These are phyloP conservation scores for Tetragnatha versicolor DNA, from an alignment of 1,140 invertebrate species.

Conservation along the genomic window DNA sequence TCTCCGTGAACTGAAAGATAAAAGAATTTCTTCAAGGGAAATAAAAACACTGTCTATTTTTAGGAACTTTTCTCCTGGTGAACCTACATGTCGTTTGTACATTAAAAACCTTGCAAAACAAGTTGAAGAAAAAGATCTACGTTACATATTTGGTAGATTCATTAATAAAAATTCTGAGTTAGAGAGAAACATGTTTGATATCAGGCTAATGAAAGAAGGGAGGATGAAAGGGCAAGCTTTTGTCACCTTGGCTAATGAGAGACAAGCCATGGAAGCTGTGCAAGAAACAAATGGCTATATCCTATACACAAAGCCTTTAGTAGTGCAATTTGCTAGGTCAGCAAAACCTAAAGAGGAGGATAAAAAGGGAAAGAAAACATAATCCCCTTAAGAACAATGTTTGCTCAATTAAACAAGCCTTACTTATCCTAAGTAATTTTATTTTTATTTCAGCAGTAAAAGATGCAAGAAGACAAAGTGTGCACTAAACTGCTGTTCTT, in stretches of 20 bases:
- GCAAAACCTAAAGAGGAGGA: conserved; percentile 64
- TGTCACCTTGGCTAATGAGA: conserved; percentile 78
- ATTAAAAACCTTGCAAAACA: conserved; percentile 91
- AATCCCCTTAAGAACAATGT: no score
- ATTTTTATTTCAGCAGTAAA: conserved; percentile 16
- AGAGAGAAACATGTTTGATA: conserved; percentile 74
- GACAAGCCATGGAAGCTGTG: conserved; percentile 77
- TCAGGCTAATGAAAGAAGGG: conserved; percentile 92
- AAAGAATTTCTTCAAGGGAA: conserved; percentile 70
- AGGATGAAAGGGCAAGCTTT: conserved; percentile 97
- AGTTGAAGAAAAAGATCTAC: conserved; percentile 77
- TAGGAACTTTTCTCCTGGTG: conserved; percentile 84
- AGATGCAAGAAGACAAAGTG: conserved; percentile 3
- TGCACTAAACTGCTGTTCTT: conserved; percentile 56
- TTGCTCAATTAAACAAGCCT: not conserved
- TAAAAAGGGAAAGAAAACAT: conserved; percentile 18
- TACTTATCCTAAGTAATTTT: conserved; percentile 1
- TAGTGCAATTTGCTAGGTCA: conserved; percentile 85
- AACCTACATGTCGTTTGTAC: conserved; percentile 83
- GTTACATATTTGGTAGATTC: conserved; percentile 80
- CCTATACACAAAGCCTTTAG: conserved; percentile 86
- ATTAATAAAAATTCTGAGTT: conserved; percentile 66
- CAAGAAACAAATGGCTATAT: conserved; percentile 88
- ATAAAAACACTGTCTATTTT: conserved; percentile 80
- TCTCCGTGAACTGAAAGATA: conserved; percentile 71